phyloP scores from a whole-genome alignment of 2,113 vertebrate species.

The Entomyzon cyanotis region DNA sequence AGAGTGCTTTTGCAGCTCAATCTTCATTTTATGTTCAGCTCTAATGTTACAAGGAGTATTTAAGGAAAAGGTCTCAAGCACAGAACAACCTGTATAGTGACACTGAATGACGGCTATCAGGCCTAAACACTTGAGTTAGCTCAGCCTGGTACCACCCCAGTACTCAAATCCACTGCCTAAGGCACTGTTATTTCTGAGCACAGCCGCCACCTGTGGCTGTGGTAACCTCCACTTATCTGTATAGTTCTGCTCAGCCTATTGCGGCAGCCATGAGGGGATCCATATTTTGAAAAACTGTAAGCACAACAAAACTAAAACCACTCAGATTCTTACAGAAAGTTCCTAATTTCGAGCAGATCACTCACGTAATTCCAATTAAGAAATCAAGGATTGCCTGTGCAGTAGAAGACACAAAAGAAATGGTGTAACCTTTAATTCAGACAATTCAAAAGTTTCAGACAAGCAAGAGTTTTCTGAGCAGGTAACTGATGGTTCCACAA shows the following conservation, averaged over 20 bases:
- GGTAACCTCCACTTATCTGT: background rate
- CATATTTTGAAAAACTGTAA: background rate
- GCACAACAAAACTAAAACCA: background rate
- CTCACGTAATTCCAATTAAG: background rate
- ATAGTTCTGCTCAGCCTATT: background rate
- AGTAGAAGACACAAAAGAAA: background rate
- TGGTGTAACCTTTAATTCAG: background rate
- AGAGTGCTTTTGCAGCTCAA: background rate
- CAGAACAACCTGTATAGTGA: background rate
- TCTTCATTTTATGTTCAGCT: background rate
- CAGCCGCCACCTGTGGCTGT: background rate
- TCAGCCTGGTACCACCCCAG: background rate
- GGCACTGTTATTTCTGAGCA: background rate
- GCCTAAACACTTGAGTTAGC: background rate
- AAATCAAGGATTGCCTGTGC: background rate
- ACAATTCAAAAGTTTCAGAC: background rate
- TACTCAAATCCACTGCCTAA: background rate
- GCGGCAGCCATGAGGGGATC: background rate
- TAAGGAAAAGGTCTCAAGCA: background rate
- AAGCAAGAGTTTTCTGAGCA: background rate
- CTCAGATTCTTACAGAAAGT: background rate
- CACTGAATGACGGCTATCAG: background rate
- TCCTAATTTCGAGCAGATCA: background rate
- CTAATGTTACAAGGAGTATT: background rate
- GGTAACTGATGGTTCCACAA: background rate